A percentile compares a stretch with the other conserved stretches of the same genome.
Conservation (phyloP, 2,888 invertebrate genomes). For the Tiliacea aurago region DNA sequence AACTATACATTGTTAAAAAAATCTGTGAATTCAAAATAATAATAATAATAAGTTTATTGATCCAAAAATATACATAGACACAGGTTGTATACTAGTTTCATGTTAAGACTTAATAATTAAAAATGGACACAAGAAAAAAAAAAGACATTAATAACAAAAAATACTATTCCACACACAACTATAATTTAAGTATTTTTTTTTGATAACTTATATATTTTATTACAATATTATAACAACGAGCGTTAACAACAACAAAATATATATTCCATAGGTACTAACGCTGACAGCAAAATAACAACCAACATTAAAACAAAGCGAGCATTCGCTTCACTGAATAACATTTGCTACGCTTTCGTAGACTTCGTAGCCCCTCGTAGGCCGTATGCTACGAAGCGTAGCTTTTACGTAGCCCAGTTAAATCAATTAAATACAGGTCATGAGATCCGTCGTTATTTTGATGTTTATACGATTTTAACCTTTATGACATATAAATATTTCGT, state of each 20-base stretch:
- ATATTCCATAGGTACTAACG: neutral
- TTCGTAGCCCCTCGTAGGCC: conserved; percentile 35
- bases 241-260: neutral
- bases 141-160: no score
- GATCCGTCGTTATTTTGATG: neutral
- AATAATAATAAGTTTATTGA: no score
- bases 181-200: neutral
- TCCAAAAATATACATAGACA: no score
- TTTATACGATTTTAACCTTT: neutral
- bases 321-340: neutral
- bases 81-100: no score
- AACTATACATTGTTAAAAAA: no score
- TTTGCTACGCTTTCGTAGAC: conserved; percentile 46
- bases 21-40: neutral
- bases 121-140: no score
- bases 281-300: neutral
- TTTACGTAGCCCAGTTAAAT: neutral
- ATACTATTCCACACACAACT: no score
- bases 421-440: neutral
- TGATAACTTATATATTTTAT: neutral
- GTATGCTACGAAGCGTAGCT: conserved; percentile 42
- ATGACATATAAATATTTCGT: neutral
- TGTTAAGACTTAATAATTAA: no score
- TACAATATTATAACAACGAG: neutral
- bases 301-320: neutral